Conservation (phyloP, 2,888 invertebrate species). For the Tenthredo scrophulariae region DNA sequence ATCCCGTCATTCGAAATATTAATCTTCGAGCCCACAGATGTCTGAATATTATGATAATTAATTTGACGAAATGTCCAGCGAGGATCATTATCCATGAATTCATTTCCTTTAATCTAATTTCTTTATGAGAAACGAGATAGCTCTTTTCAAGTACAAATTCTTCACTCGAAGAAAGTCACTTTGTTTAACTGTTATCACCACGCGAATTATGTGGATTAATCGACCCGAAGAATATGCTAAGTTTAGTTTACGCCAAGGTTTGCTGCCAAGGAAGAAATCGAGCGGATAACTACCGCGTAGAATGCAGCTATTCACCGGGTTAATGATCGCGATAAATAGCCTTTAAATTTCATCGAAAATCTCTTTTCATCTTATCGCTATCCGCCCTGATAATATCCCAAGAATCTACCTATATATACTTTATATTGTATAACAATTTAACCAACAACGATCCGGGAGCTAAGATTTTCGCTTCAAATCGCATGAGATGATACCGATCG, state of each 20-base stretch:
- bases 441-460: neutral
- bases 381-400: neutral
- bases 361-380: neutral
- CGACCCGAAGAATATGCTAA: neutral
- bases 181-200: neutral
- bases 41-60: neutral
- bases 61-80: neutral
- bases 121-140: no score
- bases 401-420: neutral
- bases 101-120: neutral
- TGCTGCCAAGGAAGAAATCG: constrained; percentile 19
- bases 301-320: constrained; percentile 31
- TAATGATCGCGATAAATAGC: constrained; percentile 41
- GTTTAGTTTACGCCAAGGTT: neutral
- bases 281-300: constrained; percentile 25
- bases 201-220: neutral
- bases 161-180: neutral
- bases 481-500: neutral
- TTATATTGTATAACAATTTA: neutral
- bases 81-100: no score
- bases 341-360: constrained; percentile 31
- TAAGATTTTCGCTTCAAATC: neutral
- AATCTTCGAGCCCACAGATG: neutral
- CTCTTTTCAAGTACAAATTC: neutral
- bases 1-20: neutral